These are phyloP conservation scores for Myiozetetes cayanensis DNA, from an alignment of 2,113 vertebrate species.

Conservation along the genomic window DNA sequence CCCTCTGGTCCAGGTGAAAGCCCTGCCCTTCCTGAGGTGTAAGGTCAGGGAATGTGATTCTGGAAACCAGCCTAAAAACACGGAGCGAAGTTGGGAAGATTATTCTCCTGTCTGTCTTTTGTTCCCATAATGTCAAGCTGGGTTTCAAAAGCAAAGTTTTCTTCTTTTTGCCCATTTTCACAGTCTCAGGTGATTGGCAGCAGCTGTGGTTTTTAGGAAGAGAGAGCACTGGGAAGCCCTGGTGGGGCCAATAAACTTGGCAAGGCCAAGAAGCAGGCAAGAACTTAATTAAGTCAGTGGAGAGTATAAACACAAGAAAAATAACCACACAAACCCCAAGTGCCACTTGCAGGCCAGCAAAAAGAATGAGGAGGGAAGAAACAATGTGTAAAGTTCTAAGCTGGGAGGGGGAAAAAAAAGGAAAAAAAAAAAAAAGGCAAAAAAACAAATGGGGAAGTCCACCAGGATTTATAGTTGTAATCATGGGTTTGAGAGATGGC, in stretches of 20 bases:
- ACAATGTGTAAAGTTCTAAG: slow-evolving; percentile 3
- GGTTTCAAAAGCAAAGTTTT: background rate
- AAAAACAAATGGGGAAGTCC: background rate
- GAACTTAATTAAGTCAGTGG: slow-evolving; percentile 62
- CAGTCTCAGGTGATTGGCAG: slow-evolving; percentile 6
- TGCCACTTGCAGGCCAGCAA: background rate
- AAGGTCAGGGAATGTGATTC: background rate
- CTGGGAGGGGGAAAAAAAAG: background rate
- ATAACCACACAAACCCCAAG: slow-evolving; percentile 39
- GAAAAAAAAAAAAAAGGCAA: background rate
- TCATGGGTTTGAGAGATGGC: background rate
- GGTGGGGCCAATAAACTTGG: slow-evolving; percentile 12
- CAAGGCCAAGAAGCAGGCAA: slow-evolving; percentile 11
- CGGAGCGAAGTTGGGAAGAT: background rate
- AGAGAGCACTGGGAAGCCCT: background rate
- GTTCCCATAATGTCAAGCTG: background rate
- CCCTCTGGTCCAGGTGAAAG: background rate
- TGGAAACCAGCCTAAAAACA: background rate
- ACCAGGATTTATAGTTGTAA: background rate
- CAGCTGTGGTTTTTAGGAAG: slow-evolving; percentile 37
- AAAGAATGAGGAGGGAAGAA: background rate
- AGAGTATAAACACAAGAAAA: slow-evolving; percentile 43
- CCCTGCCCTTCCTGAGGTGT: background rate
- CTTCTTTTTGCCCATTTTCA: background rate
- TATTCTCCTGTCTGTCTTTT: background rate